A percentile compares a stretch with the other conserved stretches of the same genome.
phyloP scores from a whole-genome alignment of 2,888 invertebrate genomes.

The Unio pictorum region DNA sequence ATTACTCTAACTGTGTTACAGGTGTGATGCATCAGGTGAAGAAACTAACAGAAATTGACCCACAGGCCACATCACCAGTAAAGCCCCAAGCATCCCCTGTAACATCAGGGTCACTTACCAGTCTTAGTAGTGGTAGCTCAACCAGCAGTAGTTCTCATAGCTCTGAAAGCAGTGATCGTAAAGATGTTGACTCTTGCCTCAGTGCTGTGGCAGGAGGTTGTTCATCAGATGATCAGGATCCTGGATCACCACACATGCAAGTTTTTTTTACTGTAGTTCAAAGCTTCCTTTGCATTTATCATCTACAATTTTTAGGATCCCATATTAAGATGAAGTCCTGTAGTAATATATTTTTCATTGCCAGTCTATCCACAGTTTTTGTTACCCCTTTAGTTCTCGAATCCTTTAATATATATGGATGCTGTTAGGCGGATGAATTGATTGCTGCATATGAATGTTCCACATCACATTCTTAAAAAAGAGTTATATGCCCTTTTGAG shows the following conservation, averaged over 20 bases:
- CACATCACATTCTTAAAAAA: no score
- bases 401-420: no score
- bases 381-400: no score
- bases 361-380: no score
- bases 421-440: no score
- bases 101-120: slow-evolving; percentile 57
- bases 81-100: slow-evolving; percentile 35
- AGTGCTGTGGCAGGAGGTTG: slow-evolving; percentile 28
- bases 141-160: slow-evolving; percentile 37
- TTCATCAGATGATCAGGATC: slow-evolving; percentile 29
- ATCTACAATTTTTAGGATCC: no score
- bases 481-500: no score
- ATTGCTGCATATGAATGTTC: no score
- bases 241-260: slow-evolving; percentile 7
- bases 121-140: slow-evolving; percentile 40
- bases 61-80: slow-evolving; percentile 60
- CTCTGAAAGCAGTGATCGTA: slow-evolving; percentile 30
- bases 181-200: slow-evolving; percentile 21
- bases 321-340: no score
- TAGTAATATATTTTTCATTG: no score
- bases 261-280: slow-evolving; percentile 1
- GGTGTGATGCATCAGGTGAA: slow-evolving; percentile 91
- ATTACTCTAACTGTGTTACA: slow-evolving; percentile 18
- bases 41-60: slow-evolving; percentile 80
- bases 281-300: no score